Base-by-base conservation (phyloP, 2,113 vertebrate genomes). In the Ibidorhyncha struthersii region DNA sequence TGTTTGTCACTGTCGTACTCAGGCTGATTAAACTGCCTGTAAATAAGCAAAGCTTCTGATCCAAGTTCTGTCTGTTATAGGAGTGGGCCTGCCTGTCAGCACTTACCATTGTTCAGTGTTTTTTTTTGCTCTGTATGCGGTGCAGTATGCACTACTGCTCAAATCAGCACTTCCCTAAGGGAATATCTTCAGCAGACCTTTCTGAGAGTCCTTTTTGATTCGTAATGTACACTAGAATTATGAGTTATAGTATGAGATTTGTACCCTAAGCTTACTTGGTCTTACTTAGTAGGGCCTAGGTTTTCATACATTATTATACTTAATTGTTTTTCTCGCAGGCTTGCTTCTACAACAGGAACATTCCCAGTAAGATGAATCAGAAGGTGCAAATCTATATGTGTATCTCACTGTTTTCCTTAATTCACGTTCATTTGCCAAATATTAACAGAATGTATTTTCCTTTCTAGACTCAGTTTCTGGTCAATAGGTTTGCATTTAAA, bases 21-120 rank as follows among this genome's bases (percentile, higher is more conserved):
- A 12, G 15, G 7, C 26, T 43, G 23, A 34, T 66, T n/a, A 78
- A 84, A 73, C 6, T 74, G 34, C 17, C 49, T 70, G 12, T 73
- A 30, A 73, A 65, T 27, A 34, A 90, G 17, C 22, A 76, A 79
- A 79, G 6, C 12, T 69, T 43, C 15, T 71, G 21, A 38, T 63
- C 47, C 22, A 67, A 22, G 30, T 12, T 80, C 13, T 12, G 16
- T 56, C 26, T 61, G 20, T 41, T 74, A 1, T 1, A 40, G 59
- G 26, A 92, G 23, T 0, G 0, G 15, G 14, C n/a, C 61, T 72
- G 16, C 12, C 36, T 4, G 0, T 40, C 58, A 53, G 16, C 59
- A 61, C 7, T n/a, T 70, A 27, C 19, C 8, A 11, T 29, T 36
- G 8, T 41, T 74, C 22, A 32, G 15, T 40, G 45, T 0, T 8